A percentile compares a stretch with the other conserved stretches of the same genome.
Evolutionary conservation across 2,797 vertebrate species (phyloP).

Genomic region (Octomys mimax): DNA sequence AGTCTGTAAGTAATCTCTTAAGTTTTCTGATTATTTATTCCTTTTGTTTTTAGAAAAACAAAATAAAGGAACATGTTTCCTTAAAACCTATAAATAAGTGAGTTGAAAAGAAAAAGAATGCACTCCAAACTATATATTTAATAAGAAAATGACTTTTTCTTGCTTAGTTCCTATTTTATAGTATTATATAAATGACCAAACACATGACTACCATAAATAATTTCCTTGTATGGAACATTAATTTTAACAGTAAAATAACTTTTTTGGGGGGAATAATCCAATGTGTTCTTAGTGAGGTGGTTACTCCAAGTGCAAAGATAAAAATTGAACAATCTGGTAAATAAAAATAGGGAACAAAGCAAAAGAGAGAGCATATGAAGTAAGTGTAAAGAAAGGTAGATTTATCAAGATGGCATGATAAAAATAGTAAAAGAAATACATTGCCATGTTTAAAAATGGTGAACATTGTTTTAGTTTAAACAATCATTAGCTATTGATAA

Average conservation of each 20-base stretch:
- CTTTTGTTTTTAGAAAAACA: conserved; percentile 62
- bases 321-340: background rate
- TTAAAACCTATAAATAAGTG: conserved; percentile 60
- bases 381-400: background rate
- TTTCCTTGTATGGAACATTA: background rate
- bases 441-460: background rate
- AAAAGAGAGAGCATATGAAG: background rate
- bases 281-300: background rate
- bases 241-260: background rate
- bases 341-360: background rate
- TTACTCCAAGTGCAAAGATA: background rate
- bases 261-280: background rate
- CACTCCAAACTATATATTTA: conserved; percentile 61
- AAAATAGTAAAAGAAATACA: background rate
- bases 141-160: conserved; percentile 25
- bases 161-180: conserved; percentile 17
- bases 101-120: conserved; percentile 21
- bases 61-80: conserved; percentile 60
- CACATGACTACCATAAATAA: background rate
- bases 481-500: background rate
- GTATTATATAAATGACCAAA: conserved; percentile 13
- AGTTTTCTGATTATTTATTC: background rate
- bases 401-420: background rate
- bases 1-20: background rate
- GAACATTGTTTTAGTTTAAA: background rate